A percentile compares a stretch with the other conserved stretches of the same genome.
These are phyloP conservation scores for Tortricodes alternella DNA, from an alignment of 2,888 invertebrate genomes.

Conservation along the genomic window DNA sequence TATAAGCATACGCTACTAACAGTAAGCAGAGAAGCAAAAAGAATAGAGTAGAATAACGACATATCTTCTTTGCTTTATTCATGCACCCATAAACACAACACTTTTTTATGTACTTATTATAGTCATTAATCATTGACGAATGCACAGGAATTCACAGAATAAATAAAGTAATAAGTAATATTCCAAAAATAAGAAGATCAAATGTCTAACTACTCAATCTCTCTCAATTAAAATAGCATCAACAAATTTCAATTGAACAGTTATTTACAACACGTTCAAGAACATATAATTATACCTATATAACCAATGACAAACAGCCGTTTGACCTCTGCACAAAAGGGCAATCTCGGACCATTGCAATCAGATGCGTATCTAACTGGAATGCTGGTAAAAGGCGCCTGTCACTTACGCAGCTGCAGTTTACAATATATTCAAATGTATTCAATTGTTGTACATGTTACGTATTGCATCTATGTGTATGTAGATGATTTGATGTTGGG, in stretches of 20 bases:
- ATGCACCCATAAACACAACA: no score
- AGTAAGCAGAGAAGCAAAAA: no score
- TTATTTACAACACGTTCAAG: slow-evolving; percentile 7
- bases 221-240: no score
- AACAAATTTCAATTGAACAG: slow-evolving; percentile 4
- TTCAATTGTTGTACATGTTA: slow-evolving; percentile 6
- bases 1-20: no score
- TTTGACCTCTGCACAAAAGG: slow-evolving; percentile 26
- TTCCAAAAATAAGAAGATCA: no score
- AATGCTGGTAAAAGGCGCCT: slow-evolving; percentile 32
- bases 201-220: no score
- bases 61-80: no score
- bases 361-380: slow-evolving; percentile 34
- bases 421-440: slow-evolving; percentile 12
- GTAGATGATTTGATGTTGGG: not conserved
- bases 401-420: slow-evolving; percentile 15
- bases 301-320: not conserved
- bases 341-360: slow-evolving; percentile 20
- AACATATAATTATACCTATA: not conserved
- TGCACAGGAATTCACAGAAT: no score
- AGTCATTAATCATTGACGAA: no score
- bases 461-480: not conserved
- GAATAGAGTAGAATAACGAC: no score
- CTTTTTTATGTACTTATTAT: no score
- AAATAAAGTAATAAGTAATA: no score